A percentile compares a stretch with the other conserved stretches of the same genome.
Evolutionary conservation across 2,888 invertebrate species (phyloP).

Genomic region (Dryomyza anilis): DNA sequence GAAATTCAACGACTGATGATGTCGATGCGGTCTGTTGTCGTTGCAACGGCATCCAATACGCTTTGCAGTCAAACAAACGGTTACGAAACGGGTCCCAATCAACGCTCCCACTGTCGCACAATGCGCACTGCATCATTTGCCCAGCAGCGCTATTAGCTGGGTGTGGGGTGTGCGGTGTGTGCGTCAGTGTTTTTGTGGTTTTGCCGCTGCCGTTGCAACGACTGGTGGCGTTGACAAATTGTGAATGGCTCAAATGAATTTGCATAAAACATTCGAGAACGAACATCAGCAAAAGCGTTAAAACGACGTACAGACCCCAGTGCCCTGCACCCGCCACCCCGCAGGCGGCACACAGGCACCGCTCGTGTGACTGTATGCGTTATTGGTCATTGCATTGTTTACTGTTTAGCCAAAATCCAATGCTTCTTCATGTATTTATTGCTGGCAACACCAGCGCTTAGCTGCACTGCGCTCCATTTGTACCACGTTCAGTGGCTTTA

Average conservation of each 20-base stretch:
- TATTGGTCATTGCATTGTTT: slow-evolving; percentile 13
- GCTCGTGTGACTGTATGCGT: too few species aligned
- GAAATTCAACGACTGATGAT: background rate
- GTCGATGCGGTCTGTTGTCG: slow-evolving; percentile 10
- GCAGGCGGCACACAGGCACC: too few species aligned
- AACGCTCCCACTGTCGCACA: background rate
- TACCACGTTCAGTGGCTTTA: background rate
- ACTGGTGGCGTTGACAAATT: too few species aligned
- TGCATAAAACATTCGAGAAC: slow-evolving; percentile 39
- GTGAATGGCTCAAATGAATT: slow-evolving; percentile 30
- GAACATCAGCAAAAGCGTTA: slow-evolving; percentile 23
- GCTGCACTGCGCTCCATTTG: slow-evolving; percentile 15
- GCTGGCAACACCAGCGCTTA: too few species aligned
- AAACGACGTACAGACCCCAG: background rate
- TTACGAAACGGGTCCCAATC: background rate
- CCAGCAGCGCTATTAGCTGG: background rate
- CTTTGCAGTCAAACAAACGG: too few species aligned
- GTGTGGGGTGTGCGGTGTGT: too few species aligned
- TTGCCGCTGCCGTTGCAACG: too few species aligned
- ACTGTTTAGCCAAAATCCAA: slow-evolving; percentile 4
- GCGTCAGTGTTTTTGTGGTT: too few species aligned
- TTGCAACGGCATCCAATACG: too few species aligned
- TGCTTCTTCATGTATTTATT: too few species aligned
- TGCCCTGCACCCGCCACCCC: too few species aligned
- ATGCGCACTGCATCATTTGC: background rate